Evolutionary conservation across 2,113 vertebrate species (phyloP).

Genomic region (Hippoglossus stenolepis): DNA sequence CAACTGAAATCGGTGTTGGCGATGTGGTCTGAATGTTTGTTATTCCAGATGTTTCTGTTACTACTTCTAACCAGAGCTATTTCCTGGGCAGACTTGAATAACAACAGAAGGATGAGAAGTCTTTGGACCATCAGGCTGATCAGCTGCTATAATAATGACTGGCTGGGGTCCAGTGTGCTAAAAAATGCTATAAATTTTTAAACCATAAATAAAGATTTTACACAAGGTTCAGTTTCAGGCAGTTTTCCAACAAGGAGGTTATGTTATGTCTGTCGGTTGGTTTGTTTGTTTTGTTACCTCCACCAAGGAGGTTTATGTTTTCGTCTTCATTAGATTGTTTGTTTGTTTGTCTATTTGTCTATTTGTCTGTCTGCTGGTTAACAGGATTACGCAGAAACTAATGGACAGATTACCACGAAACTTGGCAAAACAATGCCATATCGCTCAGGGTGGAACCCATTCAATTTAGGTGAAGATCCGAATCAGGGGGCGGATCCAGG

Average conservation of each 20-base stretch:
- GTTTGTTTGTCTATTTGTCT: not conserved
- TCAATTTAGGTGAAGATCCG: too few species aligned
- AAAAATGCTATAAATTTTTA: not conserved
- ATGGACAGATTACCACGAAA: too few species aligned
- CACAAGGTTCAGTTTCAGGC: not conserved
- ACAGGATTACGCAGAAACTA: not conserved
- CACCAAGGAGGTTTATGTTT: too few species aligned
- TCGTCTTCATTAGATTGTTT: too few species aligned
- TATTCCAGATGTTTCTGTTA: conserved; percentile 47
- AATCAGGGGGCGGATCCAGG: too few species aligned
- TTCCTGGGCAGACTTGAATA: conserved; percentile 30
- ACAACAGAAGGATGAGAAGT: conserved; percentile 14
- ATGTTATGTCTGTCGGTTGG: not conserved
- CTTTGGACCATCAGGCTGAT: conserved; percentile 12
- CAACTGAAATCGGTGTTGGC: not conserved
- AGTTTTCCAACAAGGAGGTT: not conserved
- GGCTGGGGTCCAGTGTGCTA: not conserved
- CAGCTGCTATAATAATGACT: conserved; percentile 26
- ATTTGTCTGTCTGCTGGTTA: not conserved
- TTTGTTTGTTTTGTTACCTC: not conserved
- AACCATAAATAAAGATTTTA: conserved; percentile 5
- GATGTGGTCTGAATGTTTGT: conserved; percentile 43
- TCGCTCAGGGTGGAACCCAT: too few species aligned
- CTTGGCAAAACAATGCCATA: too few species aligned
- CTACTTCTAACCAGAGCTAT: conserved; percentile 24